Percentiles rank a stretch among this genome's conserved stretches.
Conservation (phyloP, 2,797 vertebrate species). For the Varecia variegata region DNA sequence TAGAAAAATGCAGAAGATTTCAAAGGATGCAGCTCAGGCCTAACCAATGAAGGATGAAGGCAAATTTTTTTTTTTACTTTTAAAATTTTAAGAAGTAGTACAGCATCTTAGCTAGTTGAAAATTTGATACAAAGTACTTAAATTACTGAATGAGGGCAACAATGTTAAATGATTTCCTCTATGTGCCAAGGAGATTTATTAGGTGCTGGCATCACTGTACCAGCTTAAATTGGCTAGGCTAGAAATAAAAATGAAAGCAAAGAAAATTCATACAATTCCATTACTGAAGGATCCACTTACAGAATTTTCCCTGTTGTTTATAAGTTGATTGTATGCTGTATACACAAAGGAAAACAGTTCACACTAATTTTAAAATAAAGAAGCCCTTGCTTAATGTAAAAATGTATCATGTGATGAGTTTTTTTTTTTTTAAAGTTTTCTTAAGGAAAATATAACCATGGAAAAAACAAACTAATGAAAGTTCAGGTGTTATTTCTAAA, state of each 20-base stretch:
- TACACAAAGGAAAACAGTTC: not conserved
- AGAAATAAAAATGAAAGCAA: not conserved
- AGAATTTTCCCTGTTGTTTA: not conserved
- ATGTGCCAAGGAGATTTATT: not conserved
- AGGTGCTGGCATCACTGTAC: not conserved
- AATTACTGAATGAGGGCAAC: not conserved
- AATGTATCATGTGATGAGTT: not conserved
- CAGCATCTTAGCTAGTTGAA: not conserved
- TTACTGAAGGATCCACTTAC: not conserved
- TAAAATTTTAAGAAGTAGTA: constrained; percentile 39
- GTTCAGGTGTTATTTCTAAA: constrained; percentile 28
- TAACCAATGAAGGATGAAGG: constrained; percentile 29
- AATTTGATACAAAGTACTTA: not conserved
- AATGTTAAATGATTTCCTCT: not conserved
- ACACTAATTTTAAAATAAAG: constrained; percentile 7
- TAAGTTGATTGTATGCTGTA: not conserved
- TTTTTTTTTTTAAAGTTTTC: no score
- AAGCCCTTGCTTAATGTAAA: not conserved
- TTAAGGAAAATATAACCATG: not conserved
- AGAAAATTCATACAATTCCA: not conserved
- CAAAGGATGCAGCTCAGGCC: not conserved
- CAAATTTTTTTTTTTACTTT: not conserved
- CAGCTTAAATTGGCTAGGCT: not conserved
- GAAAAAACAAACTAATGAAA: constrained; percentile 9
- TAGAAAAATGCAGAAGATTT: constrained; percentile 21